Evolutionary conservation across 2,888 invertebrate species (phyloP).

Genomic region (Plagodis pulveraria): DNA sequence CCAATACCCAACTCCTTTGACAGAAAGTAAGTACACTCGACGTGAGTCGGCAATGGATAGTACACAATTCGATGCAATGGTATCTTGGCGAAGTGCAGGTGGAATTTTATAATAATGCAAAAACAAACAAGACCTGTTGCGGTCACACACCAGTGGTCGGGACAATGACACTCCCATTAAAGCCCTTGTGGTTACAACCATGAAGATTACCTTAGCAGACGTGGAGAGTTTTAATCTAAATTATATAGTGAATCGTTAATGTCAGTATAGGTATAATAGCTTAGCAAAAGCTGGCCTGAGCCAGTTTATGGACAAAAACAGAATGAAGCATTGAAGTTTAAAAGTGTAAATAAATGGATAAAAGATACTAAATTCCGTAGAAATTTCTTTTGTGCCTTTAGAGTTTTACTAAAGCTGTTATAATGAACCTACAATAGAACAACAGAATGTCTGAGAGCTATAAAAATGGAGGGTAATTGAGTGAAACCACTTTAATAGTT

Average conservation of each 20-base stretch:
- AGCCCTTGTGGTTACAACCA: conserved; percentile 28
- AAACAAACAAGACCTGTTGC: conserved; percentile 65
- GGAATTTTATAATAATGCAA: conserved; percentile 79
- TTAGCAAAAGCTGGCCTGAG: background rate
- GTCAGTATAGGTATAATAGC: background rate
- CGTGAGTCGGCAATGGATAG: conserved; percentile 41
- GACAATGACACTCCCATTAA: conserved; percentile 67
- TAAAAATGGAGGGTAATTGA: too few species aligned
- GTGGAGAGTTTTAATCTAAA: conserved; percentile 2
- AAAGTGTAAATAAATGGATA: too few species aligned
- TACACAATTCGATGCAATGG: conserved; percentile 33
- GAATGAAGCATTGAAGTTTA: too few species aligned
- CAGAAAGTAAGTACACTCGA: background rate
- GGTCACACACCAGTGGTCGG: conserved; percentile 71
- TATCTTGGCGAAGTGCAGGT: conserved; percentile 41
- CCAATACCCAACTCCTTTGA: background rate
- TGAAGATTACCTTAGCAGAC: conserved; percentile 8
- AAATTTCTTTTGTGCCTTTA: too few species aligned
- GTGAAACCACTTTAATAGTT: too few species aligned
- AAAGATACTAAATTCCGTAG: too few species aligned
- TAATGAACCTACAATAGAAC: too few species aligned
- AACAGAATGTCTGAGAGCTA: too few species aligned
- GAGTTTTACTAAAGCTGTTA: too few species aligned
- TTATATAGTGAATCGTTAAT: background rate
- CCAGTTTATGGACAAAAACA: background rate